phyloP scores from a whole-genome alignment of 1,140 invertebrate species.

The Hypothenemus hampei region DNA sequence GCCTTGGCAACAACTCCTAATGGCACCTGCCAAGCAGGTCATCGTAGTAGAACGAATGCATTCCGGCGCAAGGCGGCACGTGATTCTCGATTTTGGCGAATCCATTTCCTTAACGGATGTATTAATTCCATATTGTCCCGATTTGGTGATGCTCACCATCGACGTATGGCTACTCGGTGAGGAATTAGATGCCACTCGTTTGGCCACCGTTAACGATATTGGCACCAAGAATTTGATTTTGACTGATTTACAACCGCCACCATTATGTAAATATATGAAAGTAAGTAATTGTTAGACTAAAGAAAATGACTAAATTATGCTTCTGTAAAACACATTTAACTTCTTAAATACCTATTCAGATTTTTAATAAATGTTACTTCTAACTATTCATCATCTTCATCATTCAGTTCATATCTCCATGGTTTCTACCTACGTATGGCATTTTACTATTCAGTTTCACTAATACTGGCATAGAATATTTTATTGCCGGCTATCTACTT shows the following conservation, averaged over 20 bases:
- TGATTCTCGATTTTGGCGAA: constrained; percentile 85
- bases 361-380: no score
- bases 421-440: no score
- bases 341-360: no score
- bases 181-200: constrained; percentile 72
- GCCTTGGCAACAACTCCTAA: constrained; percentile 42
- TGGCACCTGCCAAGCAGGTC: constrained; percentile 45
- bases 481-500: no score
- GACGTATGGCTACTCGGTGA: constrained; percentile 85
- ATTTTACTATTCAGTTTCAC: no score
- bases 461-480: no score
- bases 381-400: no score
- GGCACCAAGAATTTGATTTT: constrained; percentile 75
- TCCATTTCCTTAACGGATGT: constrained; percentile 82
- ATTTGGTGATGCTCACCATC: constrained; percentile 80
- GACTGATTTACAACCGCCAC: constrained; percentile 82
- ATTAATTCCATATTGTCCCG: constrained; percentile 78
- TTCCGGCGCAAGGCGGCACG: constrained; percentile 79
- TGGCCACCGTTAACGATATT: constrained; percentile 85
- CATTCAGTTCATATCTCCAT: not conserved
- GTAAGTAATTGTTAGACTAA: constrained; percentile 51
- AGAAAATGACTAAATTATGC: not conserved
- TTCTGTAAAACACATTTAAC: no score
- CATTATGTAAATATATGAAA: constrained; percentile 84
- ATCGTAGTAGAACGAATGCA: constrained; percentile 92